Percentiles rank a stretch among this genome's conserved stretches.
phyloP scores from a whole-genome alignment of 2,797 vertebrate species.

The Ceryle rudis region DNA sequence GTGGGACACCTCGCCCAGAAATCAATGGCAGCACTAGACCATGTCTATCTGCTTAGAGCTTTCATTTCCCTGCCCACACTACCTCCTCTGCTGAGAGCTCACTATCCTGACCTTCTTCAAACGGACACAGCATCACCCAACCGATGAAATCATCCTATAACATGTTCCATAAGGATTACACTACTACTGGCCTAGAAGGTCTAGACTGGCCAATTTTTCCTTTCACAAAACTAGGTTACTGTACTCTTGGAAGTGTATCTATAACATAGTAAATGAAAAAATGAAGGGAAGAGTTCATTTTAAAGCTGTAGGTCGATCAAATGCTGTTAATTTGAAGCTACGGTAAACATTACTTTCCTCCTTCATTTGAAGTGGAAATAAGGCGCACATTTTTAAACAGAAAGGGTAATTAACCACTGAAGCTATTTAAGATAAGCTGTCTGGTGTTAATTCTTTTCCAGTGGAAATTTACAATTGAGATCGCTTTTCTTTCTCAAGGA shows the following conservation, averaged over 20 bases:
- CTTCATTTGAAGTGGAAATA: conserved; percentile 68
- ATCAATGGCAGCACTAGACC: background rate
- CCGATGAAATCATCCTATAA: background rate
- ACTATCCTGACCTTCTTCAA: background rate
- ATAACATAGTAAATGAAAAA: background rate
- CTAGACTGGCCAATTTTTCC: background rate
- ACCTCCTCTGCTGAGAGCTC: background rate
- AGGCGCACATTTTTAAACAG: conserved; percentile 66
- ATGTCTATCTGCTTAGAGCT: background rate
- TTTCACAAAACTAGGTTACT: background rate
- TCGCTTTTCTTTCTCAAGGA: conserved; percentile 41
- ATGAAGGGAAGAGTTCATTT: conserved; percentile 5
- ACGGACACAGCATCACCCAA: background rate
- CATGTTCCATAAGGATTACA: background rate
- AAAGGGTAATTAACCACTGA: conserved; percentile 70
- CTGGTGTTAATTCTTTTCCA: conserved; percentile 25
- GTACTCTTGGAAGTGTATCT: background rate
- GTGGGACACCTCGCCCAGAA: background rate
- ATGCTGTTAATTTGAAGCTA: conserved; percentile 52
- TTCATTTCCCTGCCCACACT: background rate
- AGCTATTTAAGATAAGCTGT: conserved; percentile 63
- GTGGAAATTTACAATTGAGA: conserved; percentile 57
- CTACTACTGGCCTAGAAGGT: background rate
- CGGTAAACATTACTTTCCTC: conserved; percentile 55
- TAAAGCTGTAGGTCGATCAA: conserved; percentile 21